Evolutionary conservation across 2,797 vertebrate genomes (phyloP).

Genomic region (Sebastes matsubarae): DNA sequence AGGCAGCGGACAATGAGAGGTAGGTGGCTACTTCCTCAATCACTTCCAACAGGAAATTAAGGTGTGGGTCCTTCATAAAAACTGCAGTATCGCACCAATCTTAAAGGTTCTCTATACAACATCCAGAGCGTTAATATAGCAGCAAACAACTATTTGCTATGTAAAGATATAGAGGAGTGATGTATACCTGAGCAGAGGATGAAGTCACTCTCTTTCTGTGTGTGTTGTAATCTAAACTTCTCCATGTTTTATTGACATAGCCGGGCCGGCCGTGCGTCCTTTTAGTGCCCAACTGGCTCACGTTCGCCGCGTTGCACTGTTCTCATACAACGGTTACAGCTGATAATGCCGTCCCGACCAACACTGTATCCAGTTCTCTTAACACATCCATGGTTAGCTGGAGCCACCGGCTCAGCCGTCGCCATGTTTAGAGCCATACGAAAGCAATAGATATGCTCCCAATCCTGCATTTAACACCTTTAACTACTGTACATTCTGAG

Average conservation of each 20-base stretch:
- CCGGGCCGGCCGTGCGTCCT: rapidly evolving
- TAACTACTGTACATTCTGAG: slow-evolving; percentile 27
- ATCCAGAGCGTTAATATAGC: background rate
- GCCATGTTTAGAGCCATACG: rapidly evolving
- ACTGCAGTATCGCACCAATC: slow-evolving; percentile 67
- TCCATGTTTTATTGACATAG: background rate
- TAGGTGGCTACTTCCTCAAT: slow-evolving; percentile 84
- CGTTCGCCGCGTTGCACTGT: background rate
- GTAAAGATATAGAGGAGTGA: background rate
- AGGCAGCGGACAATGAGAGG: slow-evolving; percentile 78
- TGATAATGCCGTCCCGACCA: background rate
- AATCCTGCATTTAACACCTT: background rate
- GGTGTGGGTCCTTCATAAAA: slow-evolving; percentile 70
- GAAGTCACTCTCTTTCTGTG: background rate
- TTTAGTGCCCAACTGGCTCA: background rate
- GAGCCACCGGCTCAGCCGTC: too few relatives aligned
- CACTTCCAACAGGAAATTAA: slow-evolving; percentile 83
- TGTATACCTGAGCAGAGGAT: background rate
- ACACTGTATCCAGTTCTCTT: too few relatives aligned
- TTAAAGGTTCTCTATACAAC: background rate
- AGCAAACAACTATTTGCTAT: background rate
- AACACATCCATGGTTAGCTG: too few relatives aligned
- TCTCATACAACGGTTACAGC: background rate
- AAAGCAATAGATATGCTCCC: background rate
- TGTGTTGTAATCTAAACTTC: background rate